Conservation (phyloP, 2,113 vertebrate species). For the Barbus barbus region DNA sequence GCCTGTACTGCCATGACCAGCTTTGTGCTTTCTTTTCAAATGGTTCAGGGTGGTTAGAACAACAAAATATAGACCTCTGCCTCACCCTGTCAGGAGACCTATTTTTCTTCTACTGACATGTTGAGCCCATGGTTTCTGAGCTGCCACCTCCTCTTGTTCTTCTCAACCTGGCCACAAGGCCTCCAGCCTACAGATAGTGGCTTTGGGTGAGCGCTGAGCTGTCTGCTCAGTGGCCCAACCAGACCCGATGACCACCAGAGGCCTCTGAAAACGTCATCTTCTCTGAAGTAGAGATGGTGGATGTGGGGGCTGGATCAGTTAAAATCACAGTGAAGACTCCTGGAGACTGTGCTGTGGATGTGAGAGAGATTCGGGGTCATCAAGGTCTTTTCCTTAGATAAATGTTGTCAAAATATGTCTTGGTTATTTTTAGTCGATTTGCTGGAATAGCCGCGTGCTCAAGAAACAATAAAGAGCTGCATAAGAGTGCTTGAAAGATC, state of each 20-base stretch:
- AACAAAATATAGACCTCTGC: constrained; percentile 4
- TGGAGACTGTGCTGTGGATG: constrained; percentile 15
- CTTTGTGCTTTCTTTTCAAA: constrained; percentile 33
- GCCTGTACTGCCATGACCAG: constrained; percentile 28
- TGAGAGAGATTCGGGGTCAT: constrained; percentile 14
- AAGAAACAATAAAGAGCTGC: constrained; percentile 11
- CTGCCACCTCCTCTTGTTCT: constrained; percentile 34
- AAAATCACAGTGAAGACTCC: not conserved
- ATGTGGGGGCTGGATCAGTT: constrained; percentile 5
- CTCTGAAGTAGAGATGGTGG: constrained; percentile 19
- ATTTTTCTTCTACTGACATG: constrained; percentile 31
- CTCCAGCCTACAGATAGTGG: not conserved
- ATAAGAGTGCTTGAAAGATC: not conserved
- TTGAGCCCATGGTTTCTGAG: constrained; percentile 30
- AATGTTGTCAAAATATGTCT: constrained; percentile 33
- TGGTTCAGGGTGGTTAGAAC: not conserved
- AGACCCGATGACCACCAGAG: constrained; percentile 44
- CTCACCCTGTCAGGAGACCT: constrained; percentile 26
- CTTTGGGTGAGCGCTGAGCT: constrained; percentile 27
- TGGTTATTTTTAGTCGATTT: constrained; percentile 12
- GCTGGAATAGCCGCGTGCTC: not conserved
- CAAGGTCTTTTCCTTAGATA: constrained; percentile 23
- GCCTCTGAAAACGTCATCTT: constrained; percentile 35
- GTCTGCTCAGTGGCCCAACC: constrained; percentile 46
- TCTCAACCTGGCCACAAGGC: constrained; percentile 32